phyloP scores from a whole-genome alignment of 2,113 vertebrate genomes.

The Pseudopipra pipra region DNA sequence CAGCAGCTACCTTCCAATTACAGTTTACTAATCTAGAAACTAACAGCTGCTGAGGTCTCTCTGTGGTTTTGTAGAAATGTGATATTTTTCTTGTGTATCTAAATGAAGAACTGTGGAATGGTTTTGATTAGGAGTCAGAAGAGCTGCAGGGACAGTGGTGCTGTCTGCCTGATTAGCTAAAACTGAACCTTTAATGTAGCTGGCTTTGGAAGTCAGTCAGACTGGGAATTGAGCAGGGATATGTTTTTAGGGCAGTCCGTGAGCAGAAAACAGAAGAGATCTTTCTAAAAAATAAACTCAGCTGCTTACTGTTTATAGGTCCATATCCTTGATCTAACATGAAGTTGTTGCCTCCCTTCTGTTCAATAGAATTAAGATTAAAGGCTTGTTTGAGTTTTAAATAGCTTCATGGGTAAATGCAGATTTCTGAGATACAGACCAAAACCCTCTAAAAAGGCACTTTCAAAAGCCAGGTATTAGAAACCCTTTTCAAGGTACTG shows the following conservation, averaged over 20 bases:
- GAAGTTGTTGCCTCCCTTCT: background rate
- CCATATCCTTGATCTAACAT: background rate
- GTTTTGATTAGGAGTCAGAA: background rate
- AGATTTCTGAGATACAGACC: background rate
- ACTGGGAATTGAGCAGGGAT: background rate
- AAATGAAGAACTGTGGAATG: background rate
- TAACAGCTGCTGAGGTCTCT: conserved; percentile 6
- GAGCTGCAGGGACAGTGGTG: background rate
- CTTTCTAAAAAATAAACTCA: background rate
- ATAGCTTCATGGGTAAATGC: background rate
- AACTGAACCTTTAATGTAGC: background rate
- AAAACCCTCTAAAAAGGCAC: background rate
- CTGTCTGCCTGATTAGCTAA: background rate
- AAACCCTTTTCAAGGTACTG: background rate
- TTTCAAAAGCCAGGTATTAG: background rate
- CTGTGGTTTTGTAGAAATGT: background rate
- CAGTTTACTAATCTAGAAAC: conserved; percentile 5
- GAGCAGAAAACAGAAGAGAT: background rate
- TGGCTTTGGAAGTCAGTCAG: background rate
- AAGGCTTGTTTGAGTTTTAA: background rate
- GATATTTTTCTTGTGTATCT: background rate
- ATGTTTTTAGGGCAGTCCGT: background rate
- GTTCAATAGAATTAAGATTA: background rate
- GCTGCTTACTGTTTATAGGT: background rate
- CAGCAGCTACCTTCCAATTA: conserved; percentile 18